phyloP scores from a whole-genome alignment of 2,888 invertebrate species.

The Melieria crassipennis region DNA sequence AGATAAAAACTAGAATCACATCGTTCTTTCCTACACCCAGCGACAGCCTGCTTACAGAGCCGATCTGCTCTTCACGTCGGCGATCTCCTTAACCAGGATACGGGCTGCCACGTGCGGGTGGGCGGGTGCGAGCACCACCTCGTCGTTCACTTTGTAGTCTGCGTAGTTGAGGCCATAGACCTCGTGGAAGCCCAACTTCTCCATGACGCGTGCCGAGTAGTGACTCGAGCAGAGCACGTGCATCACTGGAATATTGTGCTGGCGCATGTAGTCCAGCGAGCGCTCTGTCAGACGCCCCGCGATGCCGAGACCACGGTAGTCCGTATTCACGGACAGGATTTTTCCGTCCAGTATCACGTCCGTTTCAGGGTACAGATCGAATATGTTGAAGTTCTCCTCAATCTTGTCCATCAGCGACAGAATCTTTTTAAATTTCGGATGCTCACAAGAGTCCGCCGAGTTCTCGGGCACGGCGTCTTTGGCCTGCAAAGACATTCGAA shows the following conservation, averaged over 20 bases:
- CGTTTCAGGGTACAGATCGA: constrained; percentile 65
- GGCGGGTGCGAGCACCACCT: constrained; percentile 74
- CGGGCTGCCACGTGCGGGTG: constrained; percentile 72
- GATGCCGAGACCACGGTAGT: constrained; percentile 64
- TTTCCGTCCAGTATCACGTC: constrained; percentile 63
- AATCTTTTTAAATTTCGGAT: constrained; percentile 69
- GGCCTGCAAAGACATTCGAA: constrained; percentile 32
- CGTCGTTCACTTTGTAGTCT: constrained; percentile 73
- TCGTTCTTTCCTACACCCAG: constrained; percentile 11
- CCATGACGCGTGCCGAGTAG: constrained; percentile 79
- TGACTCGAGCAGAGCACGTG: constrained; percentile 80
- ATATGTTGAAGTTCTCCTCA: constrained; percentile 66
- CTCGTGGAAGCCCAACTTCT: constrained; percentile 76
- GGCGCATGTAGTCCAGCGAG: constrained; percentile 61
- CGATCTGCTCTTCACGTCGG: constrained; percentile 29
- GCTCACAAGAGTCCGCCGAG: constrained; percentile 60
- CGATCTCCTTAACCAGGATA: constrained; percentile 69
- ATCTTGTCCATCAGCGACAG: constrained; percentile 67
- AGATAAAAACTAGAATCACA: constrained; percentile 18
- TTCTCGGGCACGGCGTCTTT: constrained; percentile 44
- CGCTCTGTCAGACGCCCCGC: constrained; percentile 62
- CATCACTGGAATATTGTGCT: constrained; percentile 67
- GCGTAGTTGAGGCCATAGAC: constrained; percentile 73
- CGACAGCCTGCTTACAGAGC: constrained; percentile 17
- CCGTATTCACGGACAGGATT: constrained; percentile 63